Evolutionary conservation across 2,797 vertebrate species (phyloP).

Genomic region (Momotus momota): DNA sequence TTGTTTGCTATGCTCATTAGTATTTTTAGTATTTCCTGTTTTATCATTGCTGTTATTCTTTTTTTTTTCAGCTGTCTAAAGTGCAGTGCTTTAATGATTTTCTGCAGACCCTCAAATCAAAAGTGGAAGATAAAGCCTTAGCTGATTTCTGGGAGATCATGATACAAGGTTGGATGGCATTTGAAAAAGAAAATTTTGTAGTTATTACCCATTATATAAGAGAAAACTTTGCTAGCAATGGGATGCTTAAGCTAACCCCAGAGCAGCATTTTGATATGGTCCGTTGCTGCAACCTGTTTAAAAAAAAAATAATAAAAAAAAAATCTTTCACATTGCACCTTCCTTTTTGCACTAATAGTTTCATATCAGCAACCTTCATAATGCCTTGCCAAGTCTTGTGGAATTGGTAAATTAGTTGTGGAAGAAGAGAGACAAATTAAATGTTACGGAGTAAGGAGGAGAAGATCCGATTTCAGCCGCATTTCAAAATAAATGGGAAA

Average conservation of each 20-base stretch:
- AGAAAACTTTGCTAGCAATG: not conserved
- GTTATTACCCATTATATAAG: not conserved
- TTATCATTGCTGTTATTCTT: not conserved
- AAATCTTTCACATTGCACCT: not conserved
- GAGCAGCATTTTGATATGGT: not conserved
- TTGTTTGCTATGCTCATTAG: not conserved
- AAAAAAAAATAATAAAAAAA: not conserved
- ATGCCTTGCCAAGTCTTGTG: constrained; percentile 3
- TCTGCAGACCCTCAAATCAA: constrained; percentile 87
- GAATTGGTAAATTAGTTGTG: constrained; percentile 34
- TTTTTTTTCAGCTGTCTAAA: constrained; percentile 75
- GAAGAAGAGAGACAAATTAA: constrained; percentile 41
- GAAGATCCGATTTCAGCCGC: not conserved
- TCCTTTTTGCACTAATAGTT: not conserved
- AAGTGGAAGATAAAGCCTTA: constrained; percentile 84
- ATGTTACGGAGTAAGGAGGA: not conserved
- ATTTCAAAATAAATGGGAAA: constrained; percentile 25
- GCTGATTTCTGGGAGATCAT: constrained; percentile 94
- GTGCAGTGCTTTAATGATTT: constrained; percentile 89
- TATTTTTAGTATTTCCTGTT: not conserved
- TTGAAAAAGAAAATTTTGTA: not conserved
- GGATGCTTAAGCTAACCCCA: not conserved
- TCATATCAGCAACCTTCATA: not conserved
- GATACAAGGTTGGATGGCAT: constrained; percentile 84
- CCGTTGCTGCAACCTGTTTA: not conserved